phyloP scores from a whole-genome alignment of 2,888 invertebrate species.

The Candidula unifasciata region DNA sequence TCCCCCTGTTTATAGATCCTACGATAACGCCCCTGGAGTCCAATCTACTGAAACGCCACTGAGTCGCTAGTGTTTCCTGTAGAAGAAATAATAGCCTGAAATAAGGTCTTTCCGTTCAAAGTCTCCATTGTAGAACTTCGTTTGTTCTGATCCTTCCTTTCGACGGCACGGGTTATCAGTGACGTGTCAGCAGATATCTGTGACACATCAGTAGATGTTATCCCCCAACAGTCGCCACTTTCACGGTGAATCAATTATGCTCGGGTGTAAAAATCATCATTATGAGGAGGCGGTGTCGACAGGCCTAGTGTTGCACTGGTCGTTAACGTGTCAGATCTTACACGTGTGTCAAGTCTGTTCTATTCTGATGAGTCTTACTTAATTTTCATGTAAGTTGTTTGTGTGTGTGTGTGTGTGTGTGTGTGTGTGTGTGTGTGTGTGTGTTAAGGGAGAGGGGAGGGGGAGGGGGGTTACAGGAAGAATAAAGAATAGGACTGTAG shows the following conservation, averaged over 20 bases:
- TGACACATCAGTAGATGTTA: slow-evolving; percentile 42
- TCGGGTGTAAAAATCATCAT: slow-evolving; percentile 43
- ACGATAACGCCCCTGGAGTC: slow-evolving; percentile 4
- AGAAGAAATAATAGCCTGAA: background rate
- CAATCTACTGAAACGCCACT: background rate
- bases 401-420: too few species aligned
- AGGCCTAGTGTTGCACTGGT: slow-evolving; percentile 30
- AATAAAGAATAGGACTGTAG: too few species aligned
- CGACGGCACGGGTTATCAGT: slow-evolving; percentile 19
- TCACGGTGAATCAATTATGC: slow-evolving; percentile 29
- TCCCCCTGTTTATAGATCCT: slow-evolving; percentile 24
- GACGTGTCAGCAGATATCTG: slow-evolving; percentile 35
- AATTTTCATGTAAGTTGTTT: background rate
- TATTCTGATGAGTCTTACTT: background rate
- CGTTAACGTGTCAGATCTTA: slow-evolving; percentile 16
- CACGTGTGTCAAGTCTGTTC: background rate
- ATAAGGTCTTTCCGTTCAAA: background rate
- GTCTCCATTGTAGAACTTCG: background rate
- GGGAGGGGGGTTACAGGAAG: too few species aligned
- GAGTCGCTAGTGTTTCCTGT: slow-evolving; percentile 14
- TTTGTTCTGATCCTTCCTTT: background rate
- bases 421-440: too few species aligned
- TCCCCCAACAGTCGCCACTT: slow-evolving; percentile 1
- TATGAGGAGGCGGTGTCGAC: background rate
- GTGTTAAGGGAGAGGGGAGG: too few species aligned